Evolutionary conservation across 2,888 invertebrate species (phyloP).

Genomic region (Tachina lurida): DNA sequence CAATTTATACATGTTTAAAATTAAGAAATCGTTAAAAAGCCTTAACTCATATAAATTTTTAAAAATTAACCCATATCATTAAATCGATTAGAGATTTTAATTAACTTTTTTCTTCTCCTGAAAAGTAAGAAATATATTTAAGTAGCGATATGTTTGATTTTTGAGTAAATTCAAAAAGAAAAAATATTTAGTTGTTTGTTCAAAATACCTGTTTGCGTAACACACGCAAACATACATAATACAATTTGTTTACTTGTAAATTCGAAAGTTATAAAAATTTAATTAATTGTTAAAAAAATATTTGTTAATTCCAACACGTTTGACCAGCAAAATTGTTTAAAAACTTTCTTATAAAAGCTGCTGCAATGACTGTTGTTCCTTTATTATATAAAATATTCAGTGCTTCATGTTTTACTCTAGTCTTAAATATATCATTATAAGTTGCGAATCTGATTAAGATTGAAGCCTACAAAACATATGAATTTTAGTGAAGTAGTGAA

Average conservation of each 20-base stretch:
- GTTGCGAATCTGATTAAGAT: background rate
- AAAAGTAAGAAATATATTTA: too few species aligned
- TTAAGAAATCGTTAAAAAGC: too few species aligned
- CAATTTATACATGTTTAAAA: too few species aligned
- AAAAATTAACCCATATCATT: too few species aligned
- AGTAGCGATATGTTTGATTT: background rate
- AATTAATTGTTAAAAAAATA: constrained; percentile 14
- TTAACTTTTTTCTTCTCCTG: too few species aligned
- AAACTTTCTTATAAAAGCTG: background rate
- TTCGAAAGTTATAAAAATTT: constrained; percentile 32
- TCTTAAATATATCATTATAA: constrained; percentile 1
- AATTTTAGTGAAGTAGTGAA: constrained; percentile 1
- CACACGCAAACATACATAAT: background rate
- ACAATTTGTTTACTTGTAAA: constrained; percentile 6
- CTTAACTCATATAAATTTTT: too few species aligned
- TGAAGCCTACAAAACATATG: background rate
- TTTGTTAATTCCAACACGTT: constrained; percentile 13
- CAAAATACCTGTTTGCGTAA: constrained; percentile 3
- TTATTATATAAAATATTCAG: constrained; percentile 13
- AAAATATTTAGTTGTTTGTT: background rate
- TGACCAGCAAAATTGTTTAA: background rate
- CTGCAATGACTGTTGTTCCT: background rate
- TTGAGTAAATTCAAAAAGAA: constrained; percentile 1
- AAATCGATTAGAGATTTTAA: too few species aligned
- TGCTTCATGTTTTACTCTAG: background rate